A percentile compares a stretch with the other conserved stretches of the same genome.
Evolutionary conservation across 2,797 vertebrate genomes (phyloP).

Genomic region (Acrossocheilus wenchowensis): DNA sequence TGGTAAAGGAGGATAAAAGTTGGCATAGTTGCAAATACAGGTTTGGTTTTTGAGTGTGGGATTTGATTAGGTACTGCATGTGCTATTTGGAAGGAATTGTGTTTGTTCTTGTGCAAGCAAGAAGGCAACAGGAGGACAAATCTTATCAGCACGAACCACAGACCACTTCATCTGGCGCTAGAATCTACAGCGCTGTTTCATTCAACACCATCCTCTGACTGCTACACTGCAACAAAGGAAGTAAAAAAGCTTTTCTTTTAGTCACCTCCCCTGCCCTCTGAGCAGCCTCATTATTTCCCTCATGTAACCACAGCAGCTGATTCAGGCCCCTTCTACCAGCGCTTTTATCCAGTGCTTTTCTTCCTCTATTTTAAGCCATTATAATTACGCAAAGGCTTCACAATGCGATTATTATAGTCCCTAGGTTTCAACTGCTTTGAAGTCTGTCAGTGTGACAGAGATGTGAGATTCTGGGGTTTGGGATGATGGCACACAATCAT

Average conservation of each 20-base stretch:
- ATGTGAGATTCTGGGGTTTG: conserved; percentile 19
- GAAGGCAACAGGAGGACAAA: neutral
- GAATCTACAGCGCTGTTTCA: conserved; percentile 42
- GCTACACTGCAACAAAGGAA: conserved; percentile 47
- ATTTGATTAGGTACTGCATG: neutral
- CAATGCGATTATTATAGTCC: conserved; percentile 33
- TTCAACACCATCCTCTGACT: conserved; percentile 40
- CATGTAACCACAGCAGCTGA: conserved; percentile 39
- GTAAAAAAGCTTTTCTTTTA: conserved; percentile 57
- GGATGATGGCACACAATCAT: conserved; percentile 23
- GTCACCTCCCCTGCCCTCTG: conserved; percentile 34
- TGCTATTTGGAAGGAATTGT: neutral
- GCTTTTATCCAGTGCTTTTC: conserved; percentile 37
- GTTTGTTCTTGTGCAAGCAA: neutral
- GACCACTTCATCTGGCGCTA: conserved; percentile 32
- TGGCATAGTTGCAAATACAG: neutral
- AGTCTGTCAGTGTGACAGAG: conserved; percentile 24
- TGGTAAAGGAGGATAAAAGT: neutral
- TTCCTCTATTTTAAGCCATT: conserved; percentile 16
- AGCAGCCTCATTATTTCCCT: conserved; percentile 58
- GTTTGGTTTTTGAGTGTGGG: neutral
- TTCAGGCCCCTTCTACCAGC: conserved; percentile 28
- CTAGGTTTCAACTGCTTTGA: conserved; percentile 25
- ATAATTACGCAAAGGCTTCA: conserved; percentile 47
- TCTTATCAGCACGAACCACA: conserved; percentile 26